Evolutionary conservation across 2,113 vertebrate genomes (phyloP).

Genomic region (Pardalotus punctatus): DNA sequence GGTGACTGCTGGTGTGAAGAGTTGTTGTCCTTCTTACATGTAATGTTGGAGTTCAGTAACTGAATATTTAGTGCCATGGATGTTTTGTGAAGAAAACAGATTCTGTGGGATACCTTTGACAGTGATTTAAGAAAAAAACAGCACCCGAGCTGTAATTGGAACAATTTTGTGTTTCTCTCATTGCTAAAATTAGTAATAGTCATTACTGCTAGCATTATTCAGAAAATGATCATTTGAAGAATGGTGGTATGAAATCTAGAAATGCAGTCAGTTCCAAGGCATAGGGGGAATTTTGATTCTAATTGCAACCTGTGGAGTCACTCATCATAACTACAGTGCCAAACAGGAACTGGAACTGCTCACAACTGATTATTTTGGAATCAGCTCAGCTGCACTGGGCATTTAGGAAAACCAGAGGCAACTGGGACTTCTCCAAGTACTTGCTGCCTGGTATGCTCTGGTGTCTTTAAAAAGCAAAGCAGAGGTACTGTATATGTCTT

Average conservation of each 20-base stretch:
- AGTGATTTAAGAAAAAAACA: background rate
- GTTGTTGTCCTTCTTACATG: background rate
- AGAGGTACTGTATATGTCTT: fast-evolving
- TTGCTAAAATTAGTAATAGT: background rate
- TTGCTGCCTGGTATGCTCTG: background rate
- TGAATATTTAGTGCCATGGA: background rate
- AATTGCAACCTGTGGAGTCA: background rate
- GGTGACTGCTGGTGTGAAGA: background rate
- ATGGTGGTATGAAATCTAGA: background rate
- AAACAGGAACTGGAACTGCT: background rate
- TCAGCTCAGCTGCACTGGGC: background rate
- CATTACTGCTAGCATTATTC: background rate
- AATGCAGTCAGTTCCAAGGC: background rate
- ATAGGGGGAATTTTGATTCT: background rate
- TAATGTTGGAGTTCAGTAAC: background rate
- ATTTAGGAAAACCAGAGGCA: background rate
- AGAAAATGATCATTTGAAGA: background rate
- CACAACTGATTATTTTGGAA: background rate
- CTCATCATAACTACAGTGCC: background rate
- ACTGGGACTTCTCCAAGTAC: background rate
- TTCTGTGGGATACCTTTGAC: background rate
- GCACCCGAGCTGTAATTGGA: background rate
- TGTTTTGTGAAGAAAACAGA: background rate
- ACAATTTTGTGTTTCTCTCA: background rate
- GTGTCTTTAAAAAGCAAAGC: background rate